Conservation (phyloP, 2,888 invertebrate genomes). For the Hecatera dysodea region DNA sequence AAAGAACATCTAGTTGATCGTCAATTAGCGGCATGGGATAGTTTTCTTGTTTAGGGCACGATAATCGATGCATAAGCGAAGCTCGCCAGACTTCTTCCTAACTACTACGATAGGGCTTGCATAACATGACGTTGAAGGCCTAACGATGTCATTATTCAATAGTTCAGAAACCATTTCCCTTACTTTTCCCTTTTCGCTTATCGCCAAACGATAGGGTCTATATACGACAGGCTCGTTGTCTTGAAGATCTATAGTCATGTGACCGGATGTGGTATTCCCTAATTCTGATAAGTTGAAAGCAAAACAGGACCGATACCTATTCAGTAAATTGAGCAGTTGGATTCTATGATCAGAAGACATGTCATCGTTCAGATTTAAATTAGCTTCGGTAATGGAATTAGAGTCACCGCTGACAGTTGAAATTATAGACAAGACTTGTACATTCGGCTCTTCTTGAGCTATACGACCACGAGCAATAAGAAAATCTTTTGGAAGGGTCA, state of each 20-base stretch:
- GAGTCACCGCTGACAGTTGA: background rate
- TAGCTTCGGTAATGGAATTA: background rate
- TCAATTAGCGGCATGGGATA: too few species aligned
- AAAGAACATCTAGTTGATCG: too few species aligned
- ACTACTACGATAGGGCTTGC: background rate
- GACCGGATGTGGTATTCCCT: slow-evolving; percentile 52
- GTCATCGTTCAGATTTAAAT: background rate
- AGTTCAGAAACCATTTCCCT: slow-evolving; percentile 6
- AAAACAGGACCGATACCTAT: slow-evolving; percentile 18
- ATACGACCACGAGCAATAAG: slow-evolving; percentile 5
- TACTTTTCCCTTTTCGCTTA: slow-evolving; percentile 55
- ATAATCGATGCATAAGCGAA: slow-evolving; percentile 11
- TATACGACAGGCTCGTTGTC: slow-evolving; percentile 3
- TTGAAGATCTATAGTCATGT: slow-evolving; percentile 55
- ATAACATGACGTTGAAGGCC: slow-evolving; percentile 2
- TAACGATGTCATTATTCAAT: slow-evolving; percentile 1
- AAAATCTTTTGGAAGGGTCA: background rate
- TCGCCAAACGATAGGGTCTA: slow-evolving; percentile 44
- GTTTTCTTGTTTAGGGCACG: slow-evolving; percentile 7
- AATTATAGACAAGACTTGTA: background rate
- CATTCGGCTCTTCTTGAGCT: background rate
- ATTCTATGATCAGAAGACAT: background rate
- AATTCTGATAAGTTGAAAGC: slow-evolving; percentile 39
- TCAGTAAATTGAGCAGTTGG: slow-evolving; percentile 1
- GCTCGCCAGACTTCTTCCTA: slow-evolving; percentile 6